These are phyloP conservation scores for Sinocyclocheilus anophthalmus DNA, from an alignment of 2,113 vertebrate species.

Conservation along the genomic window DNA sequence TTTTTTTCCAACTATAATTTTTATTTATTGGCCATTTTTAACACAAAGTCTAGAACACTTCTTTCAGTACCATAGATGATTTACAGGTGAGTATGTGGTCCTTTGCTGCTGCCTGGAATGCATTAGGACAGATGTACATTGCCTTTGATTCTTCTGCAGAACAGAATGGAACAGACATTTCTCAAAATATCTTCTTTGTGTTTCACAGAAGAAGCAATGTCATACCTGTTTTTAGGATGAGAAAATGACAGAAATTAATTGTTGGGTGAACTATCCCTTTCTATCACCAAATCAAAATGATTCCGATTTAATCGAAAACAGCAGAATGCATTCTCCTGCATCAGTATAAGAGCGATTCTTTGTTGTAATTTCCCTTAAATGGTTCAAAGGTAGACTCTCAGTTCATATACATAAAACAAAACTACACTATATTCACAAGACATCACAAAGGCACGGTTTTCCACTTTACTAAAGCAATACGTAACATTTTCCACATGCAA, in stretches of 20 bases:
- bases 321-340: neutral
- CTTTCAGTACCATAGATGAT: no score
- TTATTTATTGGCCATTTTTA: no score
- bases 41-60: no score
- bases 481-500: neutral
- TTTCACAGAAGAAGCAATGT: neutral
- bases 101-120: no score
- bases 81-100: no score
- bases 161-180: neutral
- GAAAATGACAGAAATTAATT: neutral
- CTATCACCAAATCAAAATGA: neutral
- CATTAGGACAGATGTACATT: neutral
- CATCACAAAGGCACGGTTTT: neutral
- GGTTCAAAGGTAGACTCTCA: neutral
- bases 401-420: neutral
- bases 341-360: neutral
- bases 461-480: neutral
- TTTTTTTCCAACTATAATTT: no score
- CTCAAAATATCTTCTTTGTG: neutral
- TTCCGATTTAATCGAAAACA: neutral
- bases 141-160: neutral
- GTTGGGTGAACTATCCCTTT: neutral
- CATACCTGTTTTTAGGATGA: neutral
- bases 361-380: neutral
- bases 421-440: neutral